These are phyloP conservation scores for Apodemia mormo DNA, from an alignment of 2,888 invertebrate genomes.

Conservation along the genomic window DNA sequence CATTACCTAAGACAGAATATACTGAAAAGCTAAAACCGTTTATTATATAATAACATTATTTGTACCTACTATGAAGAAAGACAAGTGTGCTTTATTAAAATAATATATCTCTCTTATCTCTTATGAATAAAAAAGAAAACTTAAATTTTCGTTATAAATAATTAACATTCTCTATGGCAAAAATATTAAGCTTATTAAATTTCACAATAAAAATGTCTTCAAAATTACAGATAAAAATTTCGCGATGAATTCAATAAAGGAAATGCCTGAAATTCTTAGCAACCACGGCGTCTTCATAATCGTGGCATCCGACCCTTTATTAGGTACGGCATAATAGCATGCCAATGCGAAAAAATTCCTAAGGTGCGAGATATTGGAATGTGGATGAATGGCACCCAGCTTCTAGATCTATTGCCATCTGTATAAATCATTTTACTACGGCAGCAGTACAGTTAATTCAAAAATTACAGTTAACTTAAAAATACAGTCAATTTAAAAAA, in stretches of 20 bases:
- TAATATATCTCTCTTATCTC: too few species aligned
- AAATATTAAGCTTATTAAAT: slow-evolving; percentile 5
- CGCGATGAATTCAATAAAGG: slow-evolving; percentile 29
- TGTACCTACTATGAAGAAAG: too few species aligned
- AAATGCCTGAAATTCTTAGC: slow-evolving; percentile 45
- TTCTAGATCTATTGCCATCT: not conserved
- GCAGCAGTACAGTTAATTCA: not conserved
- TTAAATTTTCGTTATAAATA: too few species aligned
- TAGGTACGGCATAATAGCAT: slow-evolving; percentile 58
- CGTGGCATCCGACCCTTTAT: slow-evolving; percentile 42
- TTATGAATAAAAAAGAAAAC: too few species aligned
- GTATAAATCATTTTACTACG: slow-evolving; percentile 7
- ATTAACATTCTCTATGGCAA: not conserved
- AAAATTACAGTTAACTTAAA: not conserved
- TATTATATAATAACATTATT: too few species aligned
- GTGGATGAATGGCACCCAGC: slow-evolving; percentile 19
- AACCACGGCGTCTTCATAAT: slow-evolving; percentile 55
- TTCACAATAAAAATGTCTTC: slow-evolving; percentile 13
- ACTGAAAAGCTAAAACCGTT: too few species aligned
- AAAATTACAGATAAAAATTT: slow-evolving; percentile 14
- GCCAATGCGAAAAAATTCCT: slow-evolving; percentile 69
- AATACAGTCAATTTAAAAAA: too few species aligned
- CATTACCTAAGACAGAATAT: too few species aligned
- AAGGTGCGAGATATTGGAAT: slow-evolving; percentile 58
- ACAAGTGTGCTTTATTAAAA: too few species aligned